phyloP scores from a whole-genome alignment of 2,888 invertebrate species.

The Diplazon laetatorius region DNA sequence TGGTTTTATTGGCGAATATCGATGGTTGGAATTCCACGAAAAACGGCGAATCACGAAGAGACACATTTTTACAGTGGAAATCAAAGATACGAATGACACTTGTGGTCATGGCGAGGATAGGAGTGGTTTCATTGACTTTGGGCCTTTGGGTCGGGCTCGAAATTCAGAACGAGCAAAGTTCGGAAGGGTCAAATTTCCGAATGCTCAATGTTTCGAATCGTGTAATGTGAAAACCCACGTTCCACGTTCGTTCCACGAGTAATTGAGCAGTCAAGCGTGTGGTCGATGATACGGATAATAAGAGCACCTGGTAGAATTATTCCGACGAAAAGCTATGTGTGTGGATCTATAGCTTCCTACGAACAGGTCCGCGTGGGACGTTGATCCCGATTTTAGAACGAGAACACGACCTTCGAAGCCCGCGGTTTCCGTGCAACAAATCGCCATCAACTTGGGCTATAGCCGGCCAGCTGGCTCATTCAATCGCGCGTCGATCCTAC shows the following conservation, averaged over 20 bases:
- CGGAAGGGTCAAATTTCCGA: too few relatives aligned
- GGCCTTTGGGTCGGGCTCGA: too few relatives aligned
- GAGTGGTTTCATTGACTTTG: too few relatives aligned
- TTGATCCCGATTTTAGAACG: constrained; percentile 71
- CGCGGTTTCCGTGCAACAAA: constrained; percentile 53
- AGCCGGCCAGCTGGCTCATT: constrained; percentile 14
- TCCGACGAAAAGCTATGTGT: constrained; percentile 42
- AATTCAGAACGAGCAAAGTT: too few relatives aligned
- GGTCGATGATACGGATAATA: constrained; percentile 32
- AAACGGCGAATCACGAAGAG: not conserved
- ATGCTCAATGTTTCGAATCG: too few relatives aligned
- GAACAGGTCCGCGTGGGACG: constrained; percentile 68
- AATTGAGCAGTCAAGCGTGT: constrained; percentile 7
- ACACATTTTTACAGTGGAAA: not conserved
- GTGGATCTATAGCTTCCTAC: constrained; percentile 68
- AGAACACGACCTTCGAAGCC: constrained; percentile 69
- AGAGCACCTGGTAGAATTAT: constrained; percentile 67
- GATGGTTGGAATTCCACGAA: not conserved
- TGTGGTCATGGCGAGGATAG: too few relatives aligned
- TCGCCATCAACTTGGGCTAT: too few relatives aligned
- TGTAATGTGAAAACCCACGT: constrained; percentile 1
- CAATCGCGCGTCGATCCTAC: constrained; percentile 8
- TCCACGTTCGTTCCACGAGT: not conserved
- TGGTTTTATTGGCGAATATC: not conserved
- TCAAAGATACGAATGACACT: too few relatives aligned